Base-by-base conservation (phyloP, 2,113 vertebrate species). In the Hemichromis elongatus region DNA sequence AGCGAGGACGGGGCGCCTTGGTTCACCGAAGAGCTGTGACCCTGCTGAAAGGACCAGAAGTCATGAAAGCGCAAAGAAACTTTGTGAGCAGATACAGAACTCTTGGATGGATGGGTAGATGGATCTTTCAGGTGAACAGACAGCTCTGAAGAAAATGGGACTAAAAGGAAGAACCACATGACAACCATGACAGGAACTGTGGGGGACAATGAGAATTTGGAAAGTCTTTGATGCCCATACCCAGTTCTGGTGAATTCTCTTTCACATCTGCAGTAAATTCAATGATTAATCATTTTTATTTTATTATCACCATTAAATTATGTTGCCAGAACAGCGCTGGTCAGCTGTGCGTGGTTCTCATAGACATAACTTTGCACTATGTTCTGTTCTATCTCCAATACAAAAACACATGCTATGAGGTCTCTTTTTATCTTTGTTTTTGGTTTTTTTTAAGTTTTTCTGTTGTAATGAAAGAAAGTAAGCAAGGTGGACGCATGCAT, bases 311-410 rank as follows among this genome's bases (percentile, higher is more conserved):
- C 12, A 87, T 89, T 95, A 91, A 93, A 91, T 95, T 95, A 93
- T 92, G 87, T 92, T 86, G 81, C 95, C 93, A 92, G 89, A 90
- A 79, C 95, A 95, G 94, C 93, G 95, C 96, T 95, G 96, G 96
- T 93, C 91, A 95, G 94, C 95, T 96, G 95, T 94, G 86, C 30
- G 63, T 93, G 94, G 95, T 90, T 92, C 86, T 92, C 79, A 84
- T 92, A 70, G 83, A 94, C 54, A 93, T 86, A 55, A 94, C 90
- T 94, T 96, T 95, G 94, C 94, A 95, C 94, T 95, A 93, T 89
- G 86, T 95, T 95, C 89, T 80, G 89, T 92, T 93, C 73, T 81
- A 82, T 93, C 63, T 81, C 85, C 57, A 86, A 83, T 85, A 77
- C 30, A 82, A 85, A 90, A 68, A 66, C 19, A 50, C 54, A 83